Base-by-base conservation (phyloP, 2,888 invertebrate genomes). In the Nomada ferruginata region DNA sequence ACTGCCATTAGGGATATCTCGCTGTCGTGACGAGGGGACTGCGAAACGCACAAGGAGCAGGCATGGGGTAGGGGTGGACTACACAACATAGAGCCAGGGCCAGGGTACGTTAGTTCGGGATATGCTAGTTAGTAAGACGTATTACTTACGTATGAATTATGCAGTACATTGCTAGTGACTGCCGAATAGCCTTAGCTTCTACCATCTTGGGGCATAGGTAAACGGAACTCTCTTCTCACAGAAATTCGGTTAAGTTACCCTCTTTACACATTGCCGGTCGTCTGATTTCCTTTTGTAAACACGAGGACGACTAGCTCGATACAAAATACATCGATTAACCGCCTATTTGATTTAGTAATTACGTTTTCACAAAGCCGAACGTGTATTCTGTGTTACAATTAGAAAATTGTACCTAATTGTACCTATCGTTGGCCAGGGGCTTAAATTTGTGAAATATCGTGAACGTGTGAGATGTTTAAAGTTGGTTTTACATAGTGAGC, bases 111-210 rank as follows among this genome's bases (percentile, higher is more conserved):
- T 85, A 82, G 84, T 80, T 86, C 75, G 76, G 87, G 82, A 81
- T 79, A 76, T 73, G 85, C 84, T 83, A 84, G 81, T 84, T 87
- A 89, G 87, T 90, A 91, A 93, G 92, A 92, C 91, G 92, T 93
- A 93, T 92, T 93, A 92, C 92, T 92, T 89, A 89, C 89, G 85
- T 90, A 91, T 92, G 91, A 92, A 92, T 93, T 92, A 93, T 92
- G 90, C 88, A 92, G 83, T 82, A 85, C 83, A 89, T 89, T 82
- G 82, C 88, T 87, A 90, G 87, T 87, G 87, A 84, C 87, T 87
- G 87, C 79, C 88, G 87, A 90, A 89, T 90, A 90, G 87, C 88
- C 84, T 84, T 69, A 77, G 82, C 81, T 86, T 68, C 79, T 76
- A 50, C 79, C 86, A 78, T 83, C 84, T 88, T 84, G 85, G 86